These are phyloP conservation scores for Brenthis ino DNA, from an alignment of 2,888 invertebrate species.

Conservation along the genomic window DNA sequence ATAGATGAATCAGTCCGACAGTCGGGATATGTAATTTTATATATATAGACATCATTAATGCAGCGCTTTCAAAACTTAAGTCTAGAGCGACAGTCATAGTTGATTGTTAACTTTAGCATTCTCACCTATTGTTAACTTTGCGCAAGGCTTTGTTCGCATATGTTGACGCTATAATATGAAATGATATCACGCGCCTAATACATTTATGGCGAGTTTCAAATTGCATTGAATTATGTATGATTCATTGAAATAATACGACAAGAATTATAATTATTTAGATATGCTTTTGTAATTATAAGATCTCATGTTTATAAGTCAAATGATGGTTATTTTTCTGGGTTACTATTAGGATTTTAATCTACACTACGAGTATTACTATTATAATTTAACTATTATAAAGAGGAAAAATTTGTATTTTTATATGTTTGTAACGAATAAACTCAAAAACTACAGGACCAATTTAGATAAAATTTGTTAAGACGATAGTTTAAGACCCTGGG, in stretches of 20 bases:
- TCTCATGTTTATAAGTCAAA: neutral
- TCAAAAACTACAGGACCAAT: no score
- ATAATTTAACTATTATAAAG: no score
- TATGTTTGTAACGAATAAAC: no score
- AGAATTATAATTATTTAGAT: neutral
- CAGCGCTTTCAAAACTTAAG: conserved; percentile 2
- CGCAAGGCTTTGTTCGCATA: conserved; percentile 31
- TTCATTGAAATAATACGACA: conserved; percentile 18
- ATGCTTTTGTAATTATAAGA: conserved; percentile 8
- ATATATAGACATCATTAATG: conserved; percentile 1
- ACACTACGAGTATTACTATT: neutral
- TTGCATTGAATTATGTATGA: conserved; percentile 24
- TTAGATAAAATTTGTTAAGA: no score
- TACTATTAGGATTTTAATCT: neutral
- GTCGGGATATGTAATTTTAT: neutral
- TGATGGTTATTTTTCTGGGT: neutral
- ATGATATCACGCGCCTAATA: conserved; percentile 28
- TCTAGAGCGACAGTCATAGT: conserved; percentile 16
- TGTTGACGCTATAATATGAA: conserved; percentile 21
- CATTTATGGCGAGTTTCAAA: conserved; percentile 32
- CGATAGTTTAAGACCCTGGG: no score
- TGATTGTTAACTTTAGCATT: conserved; percentile 28
- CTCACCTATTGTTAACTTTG: conserved; percentile 29
- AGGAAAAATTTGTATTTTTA: no score
- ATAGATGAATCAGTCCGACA: no score